Evolutionary conservation across 2,113 vertebrate species (phyloP).

Genomic region (Aleadryas rufinucha): DNA sequence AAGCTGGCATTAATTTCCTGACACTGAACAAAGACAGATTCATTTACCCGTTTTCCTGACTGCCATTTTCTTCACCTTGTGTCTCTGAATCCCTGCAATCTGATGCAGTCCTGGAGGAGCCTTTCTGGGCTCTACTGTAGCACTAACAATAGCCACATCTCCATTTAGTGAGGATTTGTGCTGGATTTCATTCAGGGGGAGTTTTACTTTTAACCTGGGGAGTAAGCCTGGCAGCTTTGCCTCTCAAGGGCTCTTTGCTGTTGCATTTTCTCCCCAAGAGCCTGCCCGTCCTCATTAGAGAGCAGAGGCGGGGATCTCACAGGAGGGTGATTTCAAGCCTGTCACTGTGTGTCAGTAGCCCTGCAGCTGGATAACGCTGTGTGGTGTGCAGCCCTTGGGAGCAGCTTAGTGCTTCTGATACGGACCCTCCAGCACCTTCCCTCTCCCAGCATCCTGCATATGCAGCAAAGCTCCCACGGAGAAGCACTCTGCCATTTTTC

Average conservation of each 20-base stretch:
- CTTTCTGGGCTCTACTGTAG: not conserved
- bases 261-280: not conserved
- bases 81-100: not conserved
- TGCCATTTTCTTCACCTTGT: not conserved
- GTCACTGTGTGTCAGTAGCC: not conserved
- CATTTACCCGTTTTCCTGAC: not conserved
- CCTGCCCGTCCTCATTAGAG: not conserved
- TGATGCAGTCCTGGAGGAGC: not conserved
- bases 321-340: not conserved
- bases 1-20: conserved; percentile 36
- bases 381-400: not conserved
- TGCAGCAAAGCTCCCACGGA: not conserved
- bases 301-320: not conserved
- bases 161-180: not conserved
- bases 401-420: not conserved
- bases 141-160: not conserved
- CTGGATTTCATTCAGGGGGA: not conserved
- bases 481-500: not conserved
- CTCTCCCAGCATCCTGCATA: not conserved
- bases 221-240: not conserved
- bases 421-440: not conserved
- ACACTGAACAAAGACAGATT: conserved; percentile 13
- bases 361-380: not conserved
- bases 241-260: not conserved
- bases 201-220: not conserved